phyloP scores from a whole-genome alignment of 2,113 vertebrate genomes.

The Siniperca knerii region DNA sequence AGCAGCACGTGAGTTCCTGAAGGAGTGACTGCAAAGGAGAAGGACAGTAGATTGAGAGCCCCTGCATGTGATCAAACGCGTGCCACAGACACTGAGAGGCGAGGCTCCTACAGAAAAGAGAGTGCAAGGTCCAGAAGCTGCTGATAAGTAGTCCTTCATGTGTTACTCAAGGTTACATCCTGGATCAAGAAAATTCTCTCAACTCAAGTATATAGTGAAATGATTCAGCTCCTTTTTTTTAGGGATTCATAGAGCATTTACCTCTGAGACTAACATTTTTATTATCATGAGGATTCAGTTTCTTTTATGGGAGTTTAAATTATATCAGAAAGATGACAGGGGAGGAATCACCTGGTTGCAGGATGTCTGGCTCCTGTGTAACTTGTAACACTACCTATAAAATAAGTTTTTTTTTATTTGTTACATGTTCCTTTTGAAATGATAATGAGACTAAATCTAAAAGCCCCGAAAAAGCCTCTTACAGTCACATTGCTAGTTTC shows the following conservation, averaged over 20 bases:
- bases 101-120: conserved; percentile 53
- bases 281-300: not conserved
- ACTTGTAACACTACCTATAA: not conserved
- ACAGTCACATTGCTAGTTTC: not conserved
- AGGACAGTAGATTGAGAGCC: conserved; percentile 46
- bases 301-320: not conserved
- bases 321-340: not conserved
- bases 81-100: conserved; percentile 39
- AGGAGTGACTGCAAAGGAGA: conserved; percentile 39
- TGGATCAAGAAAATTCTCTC: conserved; percentile 14
- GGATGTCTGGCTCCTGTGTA: not conserved
- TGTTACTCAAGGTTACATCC: conserved; percentile 69
- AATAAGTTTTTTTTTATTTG: not conserved
- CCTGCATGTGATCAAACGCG: conserved; percentile 51
- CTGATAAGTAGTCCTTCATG: conserved; percentile 75
- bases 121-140: conserved; percentile 77
- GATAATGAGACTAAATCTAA: not conserved
- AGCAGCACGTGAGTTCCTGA: conserved; percentile 40
- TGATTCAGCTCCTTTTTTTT: not conserved
- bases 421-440: not conserved
- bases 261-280: not conserved
- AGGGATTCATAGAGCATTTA: not conserved
- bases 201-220: not conserved
- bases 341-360: not conserved
- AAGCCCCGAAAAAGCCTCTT: not conserved